A percentile compares a stretch with the other conserved stretches of the same genome.
These are phyloP conservation scores for Rhinoderma darwinii DNA, from an alignment of 2,113 vertebrate genomes.

Conservation along the genomic window DNA sequence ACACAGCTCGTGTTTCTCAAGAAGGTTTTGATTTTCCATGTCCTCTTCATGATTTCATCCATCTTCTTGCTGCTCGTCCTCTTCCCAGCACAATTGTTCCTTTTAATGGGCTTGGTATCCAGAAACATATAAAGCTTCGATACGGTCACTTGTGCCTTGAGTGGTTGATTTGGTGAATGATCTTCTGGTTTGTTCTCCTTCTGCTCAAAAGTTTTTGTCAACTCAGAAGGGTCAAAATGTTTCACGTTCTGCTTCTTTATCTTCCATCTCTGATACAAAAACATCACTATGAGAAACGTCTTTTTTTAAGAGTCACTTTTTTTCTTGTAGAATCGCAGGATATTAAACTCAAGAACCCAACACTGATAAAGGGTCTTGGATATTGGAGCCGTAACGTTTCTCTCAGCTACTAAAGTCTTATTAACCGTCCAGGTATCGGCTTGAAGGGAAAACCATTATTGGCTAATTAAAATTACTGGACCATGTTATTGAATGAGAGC, in stretches of 20 bases:
- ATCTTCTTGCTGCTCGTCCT: not conserved
- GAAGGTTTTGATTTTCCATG: not conserved
- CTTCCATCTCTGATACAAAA: no score
- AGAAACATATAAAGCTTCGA: not conserved
- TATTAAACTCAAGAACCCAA: not conserved
- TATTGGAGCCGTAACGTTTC: not conserved
- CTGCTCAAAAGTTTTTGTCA: not conserved
- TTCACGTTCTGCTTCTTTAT: not conserved
- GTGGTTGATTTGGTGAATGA: not conserved
- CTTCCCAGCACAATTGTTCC: not conserved
- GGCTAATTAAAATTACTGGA: not conserved
- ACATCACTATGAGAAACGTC: no score
- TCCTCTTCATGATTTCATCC: no score
- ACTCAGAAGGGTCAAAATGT: not conserved
- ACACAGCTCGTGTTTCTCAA: not conserved
- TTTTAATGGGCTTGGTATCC: not conserved
- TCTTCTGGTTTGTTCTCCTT: not conserved
- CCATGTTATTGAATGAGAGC: not conserved
- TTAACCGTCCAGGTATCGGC: not conserved
- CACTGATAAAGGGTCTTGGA: not conserved
- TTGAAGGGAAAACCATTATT: not conserved
- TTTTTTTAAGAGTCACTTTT: no score
- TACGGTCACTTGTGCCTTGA: not conserved
- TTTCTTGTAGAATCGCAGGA: not conserved
- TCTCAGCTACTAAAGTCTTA: not conserved